Evolutionary conservation across 2,888 invertebrate genomes (phyloP).

Genomic region (Protonemura montana): DNA sequence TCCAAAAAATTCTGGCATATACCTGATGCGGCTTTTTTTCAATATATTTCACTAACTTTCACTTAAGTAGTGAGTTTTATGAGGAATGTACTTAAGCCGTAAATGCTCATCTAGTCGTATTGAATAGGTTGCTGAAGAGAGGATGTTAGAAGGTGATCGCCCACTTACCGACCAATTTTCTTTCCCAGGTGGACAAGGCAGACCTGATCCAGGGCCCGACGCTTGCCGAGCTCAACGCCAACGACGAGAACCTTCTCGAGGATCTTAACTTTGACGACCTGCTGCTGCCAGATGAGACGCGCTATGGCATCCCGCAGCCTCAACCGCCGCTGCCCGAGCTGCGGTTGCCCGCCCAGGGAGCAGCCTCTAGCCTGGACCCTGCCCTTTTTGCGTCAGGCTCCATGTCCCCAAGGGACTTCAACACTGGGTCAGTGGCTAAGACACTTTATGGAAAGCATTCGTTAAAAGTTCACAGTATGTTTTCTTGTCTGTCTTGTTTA

Average conservation of each 20-base stretch:
- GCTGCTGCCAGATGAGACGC: constrained; percentile 72
- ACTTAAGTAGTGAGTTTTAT: too few relatives aligned
- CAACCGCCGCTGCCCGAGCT: constrained; percentile 67
- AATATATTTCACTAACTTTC: too few relatives aligned
- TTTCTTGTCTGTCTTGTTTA: too few relatives aligned
- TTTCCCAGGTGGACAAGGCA: constrained; percentile 69
- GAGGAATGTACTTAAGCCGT: too few relatives aligned
- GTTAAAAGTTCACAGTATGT: too few relatives aligned
- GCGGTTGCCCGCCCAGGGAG: constrained; percentile 58
- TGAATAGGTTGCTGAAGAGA: background rate
- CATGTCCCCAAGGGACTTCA: too few relatives aligned
- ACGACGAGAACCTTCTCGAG: constrained; percentile 81
- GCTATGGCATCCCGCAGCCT: constrained; percentile 56
- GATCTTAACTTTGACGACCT: constrained; percentile 89
- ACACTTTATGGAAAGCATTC: too few relatives aligned
- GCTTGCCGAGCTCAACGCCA: constrained; percentile 84
- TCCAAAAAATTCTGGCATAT: too few relatives aligned
- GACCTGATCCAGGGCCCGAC: constrained; percentile 86
- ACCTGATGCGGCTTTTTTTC: too few relatives aligned
- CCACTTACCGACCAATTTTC: background rate
- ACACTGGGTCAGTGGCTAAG: background rate
- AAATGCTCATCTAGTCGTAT: too few relatives aligned
- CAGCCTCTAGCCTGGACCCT: background rate
- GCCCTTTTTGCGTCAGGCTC: background rate
- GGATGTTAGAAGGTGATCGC: background rate